These are phyloP conservation scores for Tineola bisselliella DNA, from an alignment of 2,888 invertebrate species.

Conservation along the genomic window DNA sequence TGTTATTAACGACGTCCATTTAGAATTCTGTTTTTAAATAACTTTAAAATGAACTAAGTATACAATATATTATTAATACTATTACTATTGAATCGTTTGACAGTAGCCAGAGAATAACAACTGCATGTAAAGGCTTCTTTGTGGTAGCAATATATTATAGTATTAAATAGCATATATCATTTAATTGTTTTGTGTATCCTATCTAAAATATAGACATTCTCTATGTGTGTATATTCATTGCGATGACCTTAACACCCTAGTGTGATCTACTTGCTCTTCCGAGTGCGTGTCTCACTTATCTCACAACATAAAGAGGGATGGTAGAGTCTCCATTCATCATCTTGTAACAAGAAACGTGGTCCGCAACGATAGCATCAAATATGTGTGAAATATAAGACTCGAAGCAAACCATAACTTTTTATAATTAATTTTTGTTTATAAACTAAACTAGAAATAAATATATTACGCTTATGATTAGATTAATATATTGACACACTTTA, in stretches of 20 bases:
- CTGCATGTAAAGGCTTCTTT: no score
- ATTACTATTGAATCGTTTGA: no score
- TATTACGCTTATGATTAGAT: no score
- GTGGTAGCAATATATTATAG: no score
- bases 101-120: no score
- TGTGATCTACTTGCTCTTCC: background rate
- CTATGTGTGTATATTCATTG: background rate
- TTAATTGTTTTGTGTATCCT: no score
- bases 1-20: background rate
- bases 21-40: background rate
- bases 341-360: conserved; percentile 2
- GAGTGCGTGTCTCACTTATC: background rate
- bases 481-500: no score
- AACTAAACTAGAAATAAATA: no score
- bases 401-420: background rate
- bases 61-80: no score
- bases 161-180: no score
- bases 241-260: background rate
- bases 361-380: background rate
- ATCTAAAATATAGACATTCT: background rate
- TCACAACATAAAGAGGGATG: conserved; percentile 4
- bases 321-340: conserved; percentile 7
- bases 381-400: conserved; percentile 2
- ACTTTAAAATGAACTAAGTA: background rate
- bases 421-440: no score